Evolutionary conservation across 2,888 invertebrate species (phyloP), one percentile per base, ranked within the genome.

Genomic region (Ditula angustiorana): DNA sequence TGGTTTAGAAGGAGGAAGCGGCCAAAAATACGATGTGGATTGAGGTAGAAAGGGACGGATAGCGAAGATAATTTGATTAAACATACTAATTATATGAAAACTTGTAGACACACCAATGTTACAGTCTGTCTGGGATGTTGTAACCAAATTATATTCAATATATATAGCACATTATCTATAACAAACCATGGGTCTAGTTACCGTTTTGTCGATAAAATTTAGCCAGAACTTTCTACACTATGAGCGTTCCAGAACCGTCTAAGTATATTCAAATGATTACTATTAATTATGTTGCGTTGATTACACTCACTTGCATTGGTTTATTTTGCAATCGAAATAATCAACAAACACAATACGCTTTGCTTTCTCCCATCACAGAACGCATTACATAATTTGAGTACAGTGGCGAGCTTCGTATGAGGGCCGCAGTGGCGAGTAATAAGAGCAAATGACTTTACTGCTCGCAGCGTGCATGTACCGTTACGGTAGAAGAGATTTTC

Each of bases 401-500:
- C 50, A 30, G 28, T 8, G 30, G 19, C 19, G 16, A 19, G 50
- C 11, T 2, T 50, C 57, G 52, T 65, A 63, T 53, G 64, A 67
- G 69, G 69, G 71, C 33, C 69, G 71, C 72, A 77, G 69, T 74
- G 69, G 72, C 72, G 77, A 79, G 79, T 82, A 83, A 85, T 87
- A 87, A 88, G 80, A 83, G 80, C 72, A 86, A 87, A 87, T 86
- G 78, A 82, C 77, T 83, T 79, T 75, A 82, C 75, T 80, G 74
- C 74, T 77, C 24, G 26, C 23, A n/a, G 41, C 41, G 53, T 23
- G 57, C 47, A 23, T 76, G 74, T 75, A 81, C 80, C 78, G 82
- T 84, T 84, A 80, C 74, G 72, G 76, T 74, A 69, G 71, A 74
- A 77, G 77, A 83, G 78, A 84, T 86, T 83, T 86, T 83, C 83